Conservation (phyloP, 2,113 vertebrate species). For the Nothoprocta perdicaria region DNA sequence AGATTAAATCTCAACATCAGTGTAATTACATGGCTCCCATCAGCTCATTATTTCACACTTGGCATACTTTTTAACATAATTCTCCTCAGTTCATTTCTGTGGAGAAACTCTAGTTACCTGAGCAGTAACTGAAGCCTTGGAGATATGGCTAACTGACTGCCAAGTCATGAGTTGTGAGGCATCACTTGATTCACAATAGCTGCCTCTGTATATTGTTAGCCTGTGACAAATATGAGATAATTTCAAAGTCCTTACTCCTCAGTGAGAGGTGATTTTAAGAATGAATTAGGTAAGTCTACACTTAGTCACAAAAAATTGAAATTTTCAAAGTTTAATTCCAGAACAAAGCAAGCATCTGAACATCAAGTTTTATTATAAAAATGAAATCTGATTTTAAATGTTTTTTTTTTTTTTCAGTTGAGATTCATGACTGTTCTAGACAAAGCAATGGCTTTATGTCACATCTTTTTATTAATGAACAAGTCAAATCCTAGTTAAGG, state of each 20-base stretch:
- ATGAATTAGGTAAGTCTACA: not conserved
- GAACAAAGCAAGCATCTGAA: too few relatives aligned
- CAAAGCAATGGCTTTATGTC: not conserved
- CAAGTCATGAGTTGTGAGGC: not conserved
- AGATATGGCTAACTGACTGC: not conserved
- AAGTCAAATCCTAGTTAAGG: not conserved
- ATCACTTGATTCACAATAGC: not conserved
- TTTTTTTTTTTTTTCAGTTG: not conserved
- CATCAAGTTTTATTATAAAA: not conserved
- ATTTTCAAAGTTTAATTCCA: not conserved
- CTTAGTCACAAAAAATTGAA: not conserved
- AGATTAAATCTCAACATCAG: not conserved
- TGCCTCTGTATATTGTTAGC: not conserved
- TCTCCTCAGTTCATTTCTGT: not conserved
- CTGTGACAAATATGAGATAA: not conserved
- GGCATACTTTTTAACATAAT: not conserved
- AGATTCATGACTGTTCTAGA: not conserved
- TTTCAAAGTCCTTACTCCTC: not conserved
- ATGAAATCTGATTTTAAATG: not conserved
- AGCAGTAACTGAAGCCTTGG: not conserved
- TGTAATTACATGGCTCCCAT: not conserved
- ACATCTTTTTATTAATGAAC: not conserved
- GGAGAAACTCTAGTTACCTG: not conserved
- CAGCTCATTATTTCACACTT: not conserved
- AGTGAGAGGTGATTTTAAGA: not conserved